Percentiles rank a stretch among this genome's conserved stretches.
These are phyloP conservation scores for Caenorhabditis sinica DNA, from an alignment of 2,888 invertebrate species.

Conservation along the genomic window DNA sequence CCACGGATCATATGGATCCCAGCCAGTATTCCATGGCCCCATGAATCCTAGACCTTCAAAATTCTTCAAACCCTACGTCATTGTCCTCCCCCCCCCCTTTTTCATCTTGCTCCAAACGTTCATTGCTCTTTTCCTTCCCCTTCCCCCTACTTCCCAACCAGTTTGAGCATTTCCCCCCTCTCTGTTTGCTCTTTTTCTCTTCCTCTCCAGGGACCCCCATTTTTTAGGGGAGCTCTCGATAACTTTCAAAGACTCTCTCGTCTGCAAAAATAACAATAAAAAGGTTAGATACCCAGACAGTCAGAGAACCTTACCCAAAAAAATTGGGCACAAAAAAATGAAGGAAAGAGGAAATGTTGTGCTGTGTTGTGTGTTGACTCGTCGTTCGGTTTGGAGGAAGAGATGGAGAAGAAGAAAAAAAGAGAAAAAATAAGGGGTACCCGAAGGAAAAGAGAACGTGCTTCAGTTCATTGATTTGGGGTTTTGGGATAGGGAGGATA, in stretches of 20 bases:
- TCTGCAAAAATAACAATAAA: not conserved
- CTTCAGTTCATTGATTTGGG: not conserved
- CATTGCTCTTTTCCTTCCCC: too few relatives aligned
- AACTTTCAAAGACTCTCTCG: not conserved
- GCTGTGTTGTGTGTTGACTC: not conserved
- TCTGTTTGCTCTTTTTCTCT: not conserved
- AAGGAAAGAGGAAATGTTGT: conserved; percentile 10
- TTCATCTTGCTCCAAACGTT: too few relatives aligned
- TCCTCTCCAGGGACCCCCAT: not conserved
- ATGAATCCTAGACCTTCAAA: too few relatives aligned
- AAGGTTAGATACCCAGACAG: not conserved
- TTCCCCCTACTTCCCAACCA: too few relatives aligned
- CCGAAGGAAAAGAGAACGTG: not conserved
- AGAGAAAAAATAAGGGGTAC: not conserved
- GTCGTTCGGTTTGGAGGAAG: not conserved
- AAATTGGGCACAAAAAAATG: not conserved
- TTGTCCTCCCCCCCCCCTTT: too few relatives aligned
- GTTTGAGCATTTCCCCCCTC: too few relatives aligned
- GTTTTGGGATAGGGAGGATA: not conserved
- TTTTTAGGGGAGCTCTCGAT: not conserved
- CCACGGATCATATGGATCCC: too few relatives aligned
- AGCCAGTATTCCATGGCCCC: too few relatives aligned
- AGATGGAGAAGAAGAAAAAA: not conserved
- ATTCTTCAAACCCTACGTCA: too few relatives aligned
- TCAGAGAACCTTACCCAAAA: too few relatives aligned